A percentile compares a stretch with the other conserved stretches of the same genome.
Conservation (phyloP, 2,113 vertebrate genomes). For the Aviceda subcristata region DNA sequence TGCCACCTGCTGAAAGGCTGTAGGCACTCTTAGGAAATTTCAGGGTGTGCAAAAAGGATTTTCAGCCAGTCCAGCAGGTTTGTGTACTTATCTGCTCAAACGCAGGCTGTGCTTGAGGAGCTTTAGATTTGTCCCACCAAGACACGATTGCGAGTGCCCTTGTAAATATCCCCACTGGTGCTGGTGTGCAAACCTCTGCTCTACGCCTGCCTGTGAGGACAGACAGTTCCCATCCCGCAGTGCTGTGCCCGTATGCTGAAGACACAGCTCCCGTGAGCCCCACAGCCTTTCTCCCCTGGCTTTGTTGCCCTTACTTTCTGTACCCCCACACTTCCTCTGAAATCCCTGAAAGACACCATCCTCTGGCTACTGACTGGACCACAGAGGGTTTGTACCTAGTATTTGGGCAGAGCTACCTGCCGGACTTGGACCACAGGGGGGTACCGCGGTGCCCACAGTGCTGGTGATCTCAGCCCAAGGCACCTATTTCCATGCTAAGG, state of each 20-base stretch:
- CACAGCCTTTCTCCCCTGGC: not conserved
- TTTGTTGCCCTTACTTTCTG: not conserved
- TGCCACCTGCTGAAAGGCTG: not conserved
- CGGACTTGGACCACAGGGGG: not conserved
- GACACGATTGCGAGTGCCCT: not conserved
- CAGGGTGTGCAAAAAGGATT: not conserved
- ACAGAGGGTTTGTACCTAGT: not conserved
- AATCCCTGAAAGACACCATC: not conserved
- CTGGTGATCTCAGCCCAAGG: not conserved
- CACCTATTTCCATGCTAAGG: not conserved
- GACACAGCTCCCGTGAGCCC: not conserved
- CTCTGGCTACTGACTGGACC: not conserved
- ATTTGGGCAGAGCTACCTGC: not conserved
- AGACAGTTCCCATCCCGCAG: not conserved
- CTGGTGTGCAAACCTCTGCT: not conserved
- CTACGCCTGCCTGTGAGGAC: fast-evolving
- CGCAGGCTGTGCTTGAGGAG: not conserved
- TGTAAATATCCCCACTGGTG: not conserved
- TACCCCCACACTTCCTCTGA: not conserved
- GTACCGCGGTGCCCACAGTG: no score
- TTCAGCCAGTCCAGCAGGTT: not conserved
- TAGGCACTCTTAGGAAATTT: not conserved
- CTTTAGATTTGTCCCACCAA: not conserved
- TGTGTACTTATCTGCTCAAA: not conserved
- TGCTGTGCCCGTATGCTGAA: not conserved